A percentile compares a stretch with the other conserved stretches of the same genome.
These are phyloP conservation scores for Chrysina gloriosa DNA, from an alignment of 2,888 invertebrate species.

Conservation along the genomic window DNA sequence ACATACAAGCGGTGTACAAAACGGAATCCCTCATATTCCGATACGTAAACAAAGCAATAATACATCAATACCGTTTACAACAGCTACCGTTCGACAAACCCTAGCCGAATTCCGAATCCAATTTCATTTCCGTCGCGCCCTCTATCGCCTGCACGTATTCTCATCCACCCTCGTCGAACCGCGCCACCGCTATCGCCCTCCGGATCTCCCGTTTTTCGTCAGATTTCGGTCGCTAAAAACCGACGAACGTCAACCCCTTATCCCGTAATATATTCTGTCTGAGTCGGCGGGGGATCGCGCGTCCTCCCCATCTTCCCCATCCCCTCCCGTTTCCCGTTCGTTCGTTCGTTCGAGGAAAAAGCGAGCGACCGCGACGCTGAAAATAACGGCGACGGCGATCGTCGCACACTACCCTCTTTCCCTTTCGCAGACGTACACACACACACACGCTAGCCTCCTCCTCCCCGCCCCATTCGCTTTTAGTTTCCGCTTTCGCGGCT, in stretches of 20 bases:
- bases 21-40: conserved; percentile 36
- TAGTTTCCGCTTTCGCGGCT: too few relatives aligned
- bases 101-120: conserved; percentile 52
- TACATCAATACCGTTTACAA: conserved; percentile 52
- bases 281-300: conserved; percentile 45
- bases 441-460: too few relatives aligned
- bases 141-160: too few relatives aligned
- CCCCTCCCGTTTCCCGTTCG: too few relatives aligned
- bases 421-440: too few relatives aligned
- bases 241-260: conserved; percentile 51
- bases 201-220: conserved; percentile 4
- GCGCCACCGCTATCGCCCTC: background rate
- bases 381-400: too few relatives aligned
- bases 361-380: too few relatives aligned
- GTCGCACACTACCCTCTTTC: too few relatives aligned
- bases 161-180: background rate
- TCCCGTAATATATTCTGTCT: conserved; percentile 57
- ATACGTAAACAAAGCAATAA: conserved; percentile 50
- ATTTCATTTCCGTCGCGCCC: conserved; percentile 56
- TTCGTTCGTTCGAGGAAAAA: too few relatives aligned
- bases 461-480: too few relatives aligned
- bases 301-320: too few relatives aligned
- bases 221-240: conserved; percentile 46
- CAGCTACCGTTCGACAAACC: conserved; percentile 46
- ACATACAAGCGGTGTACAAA: too few relatives aligned